These are phyloP conservation scores for Callosobruchus maculatus DNA, from an alignment of 2,888 invertebrate genomes.

Conservation along the genomic window DNA sequence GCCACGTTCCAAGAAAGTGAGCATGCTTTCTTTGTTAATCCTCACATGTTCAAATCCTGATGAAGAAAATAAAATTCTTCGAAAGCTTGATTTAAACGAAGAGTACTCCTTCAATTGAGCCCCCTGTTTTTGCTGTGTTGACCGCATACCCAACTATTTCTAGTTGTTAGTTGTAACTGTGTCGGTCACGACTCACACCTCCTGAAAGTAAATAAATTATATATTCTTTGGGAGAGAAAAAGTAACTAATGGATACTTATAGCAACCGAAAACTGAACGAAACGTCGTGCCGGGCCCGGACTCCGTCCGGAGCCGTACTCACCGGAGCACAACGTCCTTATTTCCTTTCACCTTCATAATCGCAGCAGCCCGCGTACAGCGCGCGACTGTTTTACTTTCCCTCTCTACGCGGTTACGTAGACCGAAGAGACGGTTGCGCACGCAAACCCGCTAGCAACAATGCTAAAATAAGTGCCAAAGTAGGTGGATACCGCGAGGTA, in stretches of 20 bases:
- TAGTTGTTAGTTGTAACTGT: too few species aligned
- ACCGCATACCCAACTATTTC: too few species aligned
- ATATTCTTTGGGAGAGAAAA: not conserved
- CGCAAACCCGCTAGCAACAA: slow-evolving; percentile 17
- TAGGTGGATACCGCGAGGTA: slow-evolving; percentile 21
- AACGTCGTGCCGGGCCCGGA: too few species aligned
- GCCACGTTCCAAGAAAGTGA: too few species aligned
- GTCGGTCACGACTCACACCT: too few species aligned
- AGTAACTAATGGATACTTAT: not conserved
- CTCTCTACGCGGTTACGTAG: slow-evolving; percentile 18
- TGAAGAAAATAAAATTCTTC: too few species aligned
- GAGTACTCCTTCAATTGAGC: too few species aligned
- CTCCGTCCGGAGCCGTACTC: not conserved
- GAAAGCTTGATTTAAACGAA: too few species aligned
- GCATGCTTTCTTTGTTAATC: too few species aligned
- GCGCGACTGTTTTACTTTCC: slow-evolving; percentile 19
- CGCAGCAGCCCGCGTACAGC: slow-evolving; percentile 16
- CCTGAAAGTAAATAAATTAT: too few species aligned
- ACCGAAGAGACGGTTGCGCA: slow-evolving; percentile 17
- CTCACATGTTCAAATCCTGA: too few species aligned
- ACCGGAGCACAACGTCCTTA: not conserved
- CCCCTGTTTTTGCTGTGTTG: too few species aligned
- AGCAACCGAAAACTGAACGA: not conserved
- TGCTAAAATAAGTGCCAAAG: slow-evolving; percentile 25
- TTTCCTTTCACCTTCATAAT: slow-evolving; percentile 1